Percentiles rank a stretch among this genome's conserved stretches.
Conservation (phyloP, 2,888 invertebrate species). For the Hirtodrosophila alboralis region DNA sequence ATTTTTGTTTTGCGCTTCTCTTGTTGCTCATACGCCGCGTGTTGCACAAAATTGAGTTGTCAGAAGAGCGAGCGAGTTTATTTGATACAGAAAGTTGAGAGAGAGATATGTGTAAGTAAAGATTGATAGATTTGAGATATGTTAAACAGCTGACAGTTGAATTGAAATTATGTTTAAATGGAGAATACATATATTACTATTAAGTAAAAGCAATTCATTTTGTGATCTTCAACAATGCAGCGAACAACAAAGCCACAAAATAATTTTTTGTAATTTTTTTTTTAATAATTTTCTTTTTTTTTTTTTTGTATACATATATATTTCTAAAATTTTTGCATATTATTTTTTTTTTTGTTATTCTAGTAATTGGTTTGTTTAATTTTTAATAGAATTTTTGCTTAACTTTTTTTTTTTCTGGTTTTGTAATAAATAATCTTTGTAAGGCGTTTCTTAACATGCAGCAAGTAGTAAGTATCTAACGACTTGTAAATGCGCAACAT, state of each 20-base stretch:
- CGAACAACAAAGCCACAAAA: slow-evolving; percentile 46
- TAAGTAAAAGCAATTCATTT: no score
- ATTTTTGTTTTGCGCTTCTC: slow-evolving; percentile 21
- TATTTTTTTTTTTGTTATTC: background rate
- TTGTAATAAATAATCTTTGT: slow-evolving; percentile 58
- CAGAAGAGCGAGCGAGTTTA: slow-evolving; percentile 1
- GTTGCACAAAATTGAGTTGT: slow-evolving; percentile 9
- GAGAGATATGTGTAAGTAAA: slow-evolving; percentile 21
- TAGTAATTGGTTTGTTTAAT: slow-evolving; percentile 16
- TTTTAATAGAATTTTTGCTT: slow-evolving; percentile 15
- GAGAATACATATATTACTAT: background rate
- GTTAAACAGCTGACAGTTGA: slow-evolving; percentile 13
- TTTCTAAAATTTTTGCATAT: background rate
- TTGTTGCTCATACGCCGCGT: slow-evolving; percentile 9
- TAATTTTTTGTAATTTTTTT: background rate
- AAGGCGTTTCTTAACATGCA: slow-evolving; percentile 66
- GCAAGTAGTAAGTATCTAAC: slow-evolving; percentile 56
- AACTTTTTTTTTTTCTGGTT: no score
- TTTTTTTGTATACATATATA: background rate
- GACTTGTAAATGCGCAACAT: slow-evolving; percentile 50
- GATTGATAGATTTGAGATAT: slow-evolving; percentile 26
- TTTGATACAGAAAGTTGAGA: slow-evolving; percentile 10
- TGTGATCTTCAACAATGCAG: background rate
- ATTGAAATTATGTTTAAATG: background rate
- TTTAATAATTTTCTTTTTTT: background rate